phyloP scores from a whole-genome alignment of 2,113 vertebrate genomes.

The Limanda limanda region DNA sequence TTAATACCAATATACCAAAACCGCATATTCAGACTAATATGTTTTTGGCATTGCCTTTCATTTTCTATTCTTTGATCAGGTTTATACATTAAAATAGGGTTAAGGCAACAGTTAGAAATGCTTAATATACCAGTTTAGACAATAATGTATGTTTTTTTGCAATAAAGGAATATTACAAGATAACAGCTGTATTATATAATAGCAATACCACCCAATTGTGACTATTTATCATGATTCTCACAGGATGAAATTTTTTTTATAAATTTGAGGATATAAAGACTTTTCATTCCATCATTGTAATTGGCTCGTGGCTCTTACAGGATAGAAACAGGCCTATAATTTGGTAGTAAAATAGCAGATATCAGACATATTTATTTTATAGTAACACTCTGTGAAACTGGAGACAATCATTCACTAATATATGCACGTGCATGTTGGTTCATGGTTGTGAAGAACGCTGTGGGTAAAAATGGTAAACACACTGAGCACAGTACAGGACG shows the following conservation, averaged over 20 bases:
- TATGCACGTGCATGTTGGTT: not conserved
- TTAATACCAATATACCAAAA: too few species aligned
- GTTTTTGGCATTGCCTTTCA: too few species aligned
- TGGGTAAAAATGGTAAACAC: not conserved
- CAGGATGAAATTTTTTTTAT: not conserved
- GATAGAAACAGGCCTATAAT: not conserved
- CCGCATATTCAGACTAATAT: too few species aligned
- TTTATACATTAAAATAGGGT: not conserved
- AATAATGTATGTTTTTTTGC: too few species aligned
- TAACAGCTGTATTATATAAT: not conserved
- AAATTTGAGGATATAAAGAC: not conserved
- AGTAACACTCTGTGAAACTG: not conserved
- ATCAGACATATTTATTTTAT: not conserved
- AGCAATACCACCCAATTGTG: not conserved
- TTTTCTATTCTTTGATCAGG: not conserved
- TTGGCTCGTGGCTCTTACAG: not conserved
- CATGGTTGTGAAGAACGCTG: not conserved
- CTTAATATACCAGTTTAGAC: too few species aligned
- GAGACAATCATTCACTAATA: not conserved
- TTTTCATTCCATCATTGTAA: not conserved
- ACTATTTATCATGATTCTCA: too few species aligned
- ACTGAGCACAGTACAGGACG: slow-evolving; percentile 3
- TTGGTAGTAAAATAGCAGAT: too few species aligned
- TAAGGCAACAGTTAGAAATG: not conserved
- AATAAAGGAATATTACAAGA: too few species aligned